Percentiles rank a stretch among this genome's conserved stretches.
These are phyloP conservation scores for Yoshiicerus persimilis DNA, from an alignment of 1,140 invertebrate species.

Conservation along the genomic window DNA sequence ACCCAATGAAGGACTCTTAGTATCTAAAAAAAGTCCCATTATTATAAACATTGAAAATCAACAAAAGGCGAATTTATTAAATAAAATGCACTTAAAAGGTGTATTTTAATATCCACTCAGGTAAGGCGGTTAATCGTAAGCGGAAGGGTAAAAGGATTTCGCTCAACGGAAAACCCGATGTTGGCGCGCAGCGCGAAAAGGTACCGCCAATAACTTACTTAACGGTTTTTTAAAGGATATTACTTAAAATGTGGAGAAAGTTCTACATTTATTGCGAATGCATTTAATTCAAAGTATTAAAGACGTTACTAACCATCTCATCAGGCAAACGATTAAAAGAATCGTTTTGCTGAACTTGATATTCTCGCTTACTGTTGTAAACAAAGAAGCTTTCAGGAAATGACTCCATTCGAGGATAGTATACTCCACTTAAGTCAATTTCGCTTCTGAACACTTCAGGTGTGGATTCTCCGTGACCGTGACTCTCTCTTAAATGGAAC, in stretches of 20 bases:
- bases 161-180: too few relatives aligned
- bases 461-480: neutral
- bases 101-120: too few relatives aligned
- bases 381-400: neutral
- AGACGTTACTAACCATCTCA: slow-evolving; percentile 37
- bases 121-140: too few relatives aligned
- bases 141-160: too few relatives aligned
- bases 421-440: neutral
- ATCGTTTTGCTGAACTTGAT: neutral
- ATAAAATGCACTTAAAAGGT: too few relatives aligned
- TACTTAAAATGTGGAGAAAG: too few relatives aligned
- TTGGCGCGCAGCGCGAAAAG: too few relatives aligned
- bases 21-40: slow-evolving; percentile 36
- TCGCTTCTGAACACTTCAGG: neutral
- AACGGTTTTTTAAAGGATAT: too few relatives aligned
- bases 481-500: neutral
- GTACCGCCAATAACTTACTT: too few relatives aligned
- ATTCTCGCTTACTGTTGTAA: neutral
- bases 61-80: neutral
- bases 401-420: neutral
- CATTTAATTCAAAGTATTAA: neutral
- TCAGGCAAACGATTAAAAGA: slow-evolving; percentile 36
- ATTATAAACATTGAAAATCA: too few relatives aligned
- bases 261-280: too few relatives aligned
- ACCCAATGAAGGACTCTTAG: slow-evolving; percentile 35